phyloP scores from a whole-genome alignment of 2,113 vertebrate genomes.

The Otis tarda region DNA sequence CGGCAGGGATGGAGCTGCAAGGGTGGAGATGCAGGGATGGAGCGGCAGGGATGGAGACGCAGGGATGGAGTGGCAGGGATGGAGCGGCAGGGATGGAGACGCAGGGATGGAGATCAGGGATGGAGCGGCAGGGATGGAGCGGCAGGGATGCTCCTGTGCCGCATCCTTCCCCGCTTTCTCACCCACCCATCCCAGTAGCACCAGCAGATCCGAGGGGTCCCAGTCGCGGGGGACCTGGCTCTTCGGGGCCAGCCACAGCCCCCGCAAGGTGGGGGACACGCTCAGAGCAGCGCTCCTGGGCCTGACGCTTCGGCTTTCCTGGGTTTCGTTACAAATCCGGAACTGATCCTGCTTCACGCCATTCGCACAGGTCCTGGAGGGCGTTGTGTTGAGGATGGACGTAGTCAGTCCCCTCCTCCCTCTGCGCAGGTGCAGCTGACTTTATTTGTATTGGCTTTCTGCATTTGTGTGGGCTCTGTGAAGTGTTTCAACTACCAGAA shows the following conservation, averaged over 20 bases:
- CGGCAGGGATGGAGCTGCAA: rapidly evolving
- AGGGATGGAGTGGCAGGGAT: background rate
- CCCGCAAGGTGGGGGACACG: rapidly evolving
- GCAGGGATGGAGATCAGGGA: background rate
- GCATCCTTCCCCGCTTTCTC: background rate
- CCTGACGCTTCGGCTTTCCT: background rate
- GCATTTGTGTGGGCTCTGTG: rapidly evolving
- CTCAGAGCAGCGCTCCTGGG: background rate
- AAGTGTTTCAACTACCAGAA: background rate
- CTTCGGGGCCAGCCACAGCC: background rate
- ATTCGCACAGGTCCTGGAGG: background rate
- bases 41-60: background rate
- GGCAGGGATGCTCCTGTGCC: background rate
- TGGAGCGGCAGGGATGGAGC: background rate
- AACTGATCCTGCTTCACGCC: background rate
- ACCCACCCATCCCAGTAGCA: background rate
- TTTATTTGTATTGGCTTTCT: background rate
- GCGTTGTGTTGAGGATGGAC: background rate
- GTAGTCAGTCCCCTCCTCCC: rapidly evolving
- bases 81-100: too few relatives aligned
- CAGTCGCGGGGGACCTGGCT: background rate
- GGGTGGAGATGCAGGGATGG: background rate
- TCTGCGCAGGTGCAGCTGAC: background rate
- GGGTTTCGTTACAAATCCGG: background rate
- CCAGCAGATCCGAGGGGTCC: rapidly evolving